Evolutionary conservation across 2,113 vertebrate species (phyloP).

Genomic region (Halichoeres trimaculatus): DNA sequence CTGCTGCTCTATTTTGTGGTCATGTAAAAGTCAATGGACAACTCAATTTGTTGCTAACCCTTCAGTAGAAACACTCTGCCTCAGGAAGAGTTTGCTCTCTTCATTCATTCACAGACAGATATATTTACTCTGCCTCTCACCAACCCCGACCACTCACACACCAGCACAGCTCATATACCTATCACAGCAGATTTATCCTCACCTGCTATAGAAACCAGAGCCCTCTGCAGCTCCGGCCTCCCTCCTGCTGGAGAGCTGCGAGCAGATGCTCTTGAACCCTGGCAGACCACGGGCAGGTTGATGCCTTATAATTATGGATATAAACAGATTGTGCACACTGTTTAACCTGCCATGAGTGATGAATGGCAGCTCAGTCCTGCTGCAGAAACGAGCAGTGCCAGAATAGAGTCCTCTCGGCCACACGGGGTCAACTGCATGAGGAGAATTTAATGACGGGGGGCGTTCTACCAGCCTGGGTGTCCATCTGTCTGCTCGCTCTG

Average conservation of each 20-base stretch:
- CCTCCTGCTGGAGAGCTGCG: constrained; percentile 29
- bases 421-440: constrained; percentile 64
- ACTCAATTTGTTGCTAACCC: constrained; percentile 30
- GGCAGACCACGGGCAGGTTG: constrained; percentile 38
- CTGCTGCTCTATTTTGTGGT: neutral
- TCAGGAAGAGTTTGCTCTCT: constrained; percentile 3
- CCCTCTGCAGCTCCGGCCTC: constrained; percentile 23
- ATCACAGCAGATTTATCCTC: constrained; percentile 42
- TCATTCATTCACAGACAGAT: constrained; percentile 7
- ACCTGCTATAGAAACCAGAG: constrained; percentile 33
- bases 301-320: constrained; percentile 77
- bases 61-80: constrained; percentile 1
- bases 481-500: constrained; percentile 66
- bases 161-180: constrained; percentile 48
- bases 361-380: constrained; percentile 61
- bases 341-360: constrained; percentile 78
- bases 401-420: constrained; percentile 59
- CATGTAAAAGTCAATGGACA: constrained; percentile 1
- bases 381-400: constrained; percentile 59
- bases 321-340: constrained; percentile 79
- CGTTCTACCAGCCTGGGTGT: constrained; percentile 58
- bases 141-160: constrained; percentile 22
- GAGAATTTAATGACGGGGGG: constrained; percentile 71
- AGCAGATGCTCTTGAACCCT: constrained; percentile 73
- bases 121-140: constrained; percentile 11